Base-by-base conservation (phyloP, 2,888 invertebrate species). In the Hydraecia micacea region DNA sequence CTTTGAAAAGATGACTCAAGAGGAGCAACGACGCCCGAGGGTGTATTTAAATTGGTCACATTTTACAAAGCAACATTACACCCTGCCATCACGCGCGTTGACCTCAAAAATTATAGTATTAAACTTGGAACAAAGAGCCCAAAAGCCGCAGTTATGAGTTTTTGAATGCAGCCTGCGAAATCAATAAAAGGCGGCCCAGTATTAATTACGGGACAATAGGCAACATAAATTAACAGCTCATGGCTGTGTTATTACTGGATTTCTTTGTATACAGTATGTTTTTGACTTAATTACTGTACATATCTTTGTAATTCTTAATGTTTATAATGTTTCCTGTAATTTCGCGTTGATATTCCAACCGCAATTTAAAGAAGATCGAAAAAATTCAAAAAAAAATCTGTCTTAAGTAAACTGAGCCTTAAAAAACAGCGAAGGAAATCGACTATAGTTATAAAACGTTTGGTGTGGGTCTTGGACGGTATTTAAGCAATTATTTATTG, bases 31-130 rank as follows among this genome's bases (percentile, higher is more conserved):
- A 76, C 79, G 85, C 90, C 88, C 75, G 86, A 87, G 91, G 92
- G 88, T 91, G 88, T 91, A 88, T 86, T 90, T 90, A 93, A 92
- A 93, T 90, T 93, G 94, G 92, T 92, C 88, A 91, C 89, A 91
- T 91, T 92, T 89, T 90, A 93, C 91, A 93, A 93, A 91, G 90
- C 86, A 91, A 90, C 90, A 90, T 91, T 90, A 90, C 92, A 93
- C 91, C 90, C 93, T 81, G 86, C 89, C 90, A 92, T 91, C 92
- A 92, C 91, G 89, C 91, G 90, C 90, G 90, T 91, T 90, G 92
- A 93, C 93, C 91, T 92, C 93, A 93, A 93, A 89, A 95, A 95
- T 95, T 93, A 93, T 90, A 91, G 91, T 93, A 92, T 92, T 92
- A 92, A 93, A 91, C 90, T 92, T 87, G 80, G 87, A 90, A 93